phyloP scores from a whole-genome alignment of 2,888 invertebrate species.

The Drosophila acutilabella region DNA sequence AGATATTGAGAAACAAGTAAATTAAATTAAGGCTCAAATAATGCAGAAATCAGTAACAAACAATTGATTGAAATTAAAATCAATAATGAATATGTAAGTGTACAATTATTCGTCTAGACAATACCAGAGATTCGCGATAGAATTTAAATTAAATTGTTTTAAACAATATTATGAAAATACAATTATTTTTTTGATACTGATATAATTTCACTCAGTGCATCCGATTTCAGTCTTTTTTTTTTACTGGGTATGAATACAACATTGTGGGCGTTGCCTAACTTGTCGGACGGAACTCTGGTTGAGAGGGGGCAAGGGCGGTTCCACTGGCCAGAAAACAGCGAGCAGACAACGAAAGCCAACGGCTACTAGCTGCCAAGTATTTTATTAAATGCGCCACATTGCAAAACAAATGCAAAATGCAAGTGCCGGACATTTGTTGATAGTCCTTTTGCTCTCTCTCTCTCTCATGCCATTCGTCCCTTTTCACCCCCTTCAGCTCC shows the following conservation, averaged over 20 bases:
- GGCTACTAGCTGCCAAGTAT: conserved; percentile 33
- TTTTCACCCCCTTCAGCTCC: not conserved
- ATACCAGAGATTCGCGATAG: too few relatives aligned
- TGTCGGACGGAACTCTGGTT: not conserved
- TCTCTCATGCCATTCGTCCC: not conserved
- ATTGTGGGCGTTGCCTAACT: conserved; percentile 6
- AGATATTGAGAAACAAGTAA: not conserved
- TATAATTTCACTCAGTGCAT: not conserved
- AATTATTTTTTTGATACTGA: too few relatives aligned
- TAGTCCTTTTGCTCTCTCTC: conserved; percentile 22
- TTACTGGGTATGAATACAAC: conserved; percentile 22
- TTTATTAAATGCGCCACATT: conserved; percentile 48
- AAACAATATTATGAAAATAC: too few relatives aligned
- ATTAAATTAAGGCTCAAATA: too few relatives aligned
- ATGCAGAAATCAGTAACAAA: too few relatives aligned
- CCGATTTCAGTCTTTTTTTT: not conserved
- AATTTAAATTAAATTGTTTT: too few relatives aligned
- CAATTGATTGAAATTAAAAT: too few relatives aligned
- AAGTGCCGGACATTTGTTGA: conserved; percentile 54
- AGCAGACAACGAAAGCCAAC: conserved; percentile 29
- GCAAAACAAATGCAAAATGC: conserved; percentile 50
- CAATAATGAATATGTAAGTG: too few relatives aligned
- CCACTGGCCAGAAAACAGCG: conserved; percentile 8
- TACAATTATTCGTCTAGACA: too few relatives aligned
- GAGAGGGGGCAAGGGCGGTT: not conserved